Percentiles rank a stretch among this genome's conserved stretches.
phyloP scores from a whole-genome alignment of 2,797 vertebrate species.

The Pogonophryne albipinna region DNA sequence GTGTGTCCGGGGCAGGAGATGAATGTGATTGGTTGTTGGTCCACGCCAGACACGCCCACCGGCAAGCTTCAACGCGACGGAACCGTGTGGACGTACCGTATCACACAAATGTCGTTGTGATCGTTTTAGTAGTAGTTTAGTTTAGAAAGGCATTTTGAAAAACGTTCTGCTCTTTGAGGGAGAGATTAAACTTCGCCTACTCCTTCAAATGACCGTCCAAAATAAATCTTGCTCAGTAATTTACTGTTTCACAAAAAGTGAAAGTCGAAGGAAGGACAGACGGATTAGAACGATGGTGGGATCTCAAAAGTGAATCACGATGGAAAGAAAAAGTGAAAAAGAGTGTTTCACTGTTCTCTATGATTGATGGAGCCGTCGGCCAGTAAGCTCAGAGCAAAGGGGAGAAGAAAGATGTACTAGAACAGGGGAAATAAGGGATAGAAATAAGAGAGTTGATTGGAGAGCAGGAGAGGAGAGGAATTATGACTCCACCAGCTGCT shows the following conservation, averaged over 20 bases:
- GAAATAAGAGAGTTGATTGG: conserved; percentile 41
- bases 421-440: conserved; percentile 13
- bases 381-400: conserved; percentile 40
- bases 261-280: conserved; percentile 24
- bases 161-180: background rate
- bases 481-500: conserved; percentile 32
- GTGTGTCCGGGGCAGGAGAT: too few species aligned
- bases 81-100: too few species aligned
- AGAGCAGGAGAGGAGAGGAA: conserved; percentile 36
- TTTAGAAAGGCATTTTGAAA: background rate
- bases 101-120: background rate
- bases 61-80: too few species aligned
- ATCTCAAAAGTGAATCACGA: conserved; percentile 19
- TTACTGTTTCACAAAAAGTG: conserved; percentile 20
- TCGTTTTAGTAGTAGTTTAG: background rate
- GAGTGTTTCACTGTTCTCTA: conserved; percentile 35
- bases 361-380: conserved; percentile 57
- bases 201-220: background rate
- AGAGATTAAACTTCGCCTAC: background rate
- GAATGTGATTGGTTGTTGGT: too few species aligned
- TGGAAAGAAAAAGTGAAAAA: conserved; percentile 19
- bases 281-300: conserved; percentile 15
- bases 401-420: conserved; percentile 25
- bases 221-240: background rate
- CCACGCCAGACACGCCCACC: too few species aligned